A percentile compares a stretch with the other conserved stretches of the same genome.
Conservation (phyloP, 2,888 invertebrate genomes). For the Napeogenes sylphis region DNA sequence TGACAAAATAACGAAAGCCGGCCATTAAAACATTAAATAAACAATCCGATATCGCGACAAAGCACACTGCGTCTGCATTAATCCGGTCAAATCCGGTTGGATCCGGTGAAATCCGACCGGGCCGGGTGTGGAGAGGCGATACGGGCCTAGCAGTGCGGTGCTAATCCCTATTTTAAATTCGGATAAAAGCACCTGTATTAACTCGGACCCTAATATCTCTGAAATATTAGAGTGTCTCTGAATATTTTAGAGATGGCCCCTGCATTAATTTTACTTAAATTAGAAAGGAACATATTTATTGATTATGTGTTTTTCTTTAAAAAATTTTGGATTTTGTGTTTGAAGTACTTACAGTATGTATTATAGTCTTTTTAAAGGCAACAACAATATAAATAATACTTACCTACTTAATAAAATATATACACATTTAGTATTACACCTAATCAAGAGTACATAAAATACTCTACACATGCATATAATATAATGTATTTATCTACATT, state of each 20-base stretch:
- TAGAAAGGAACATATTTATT: conserved; percentile 1
- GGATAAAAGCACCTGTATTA: conserved; percentile 68
- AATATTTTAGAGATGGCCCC: conserved; percentile 2
- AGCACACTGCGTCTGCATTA: conserved; percentile 47
- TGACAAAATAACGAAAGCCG: conserved; percentile 44
- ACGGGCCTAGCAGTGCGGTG: conserved; percentile 58
- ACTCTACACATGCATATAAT: background rate
- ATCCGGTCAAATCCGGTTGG: conserved; percentile 57
- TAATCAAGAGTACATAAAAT: background rate
- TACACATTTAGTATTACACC: too few relatives aligned
- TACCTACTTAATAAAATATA: too few relatives aligned
- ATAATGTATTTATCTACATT: conserved; percentile 56
- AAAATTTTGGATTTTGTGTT: too few relatives aligned
- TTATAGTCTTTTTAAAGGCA: too few relatives aligned
- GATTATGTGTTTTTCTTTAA: conserved; percentile 16
- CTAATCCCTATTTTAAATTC: conserved; percentile 75
- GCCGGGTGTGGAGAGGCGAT: conserved; percentile 49
- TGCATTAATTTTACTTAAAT: too few relatives aligned
- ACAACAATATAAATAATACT: too few relatives aligned
- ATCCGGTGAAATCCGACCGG: conserved; percentile 55
- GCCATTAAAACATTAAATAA: conserved; percentile 65
- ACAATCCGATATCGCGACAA: conserved; percentile 68
- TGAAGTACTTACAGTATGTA: too few relatives aligned
- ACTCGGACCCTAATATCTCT: conserved; percentile 36
- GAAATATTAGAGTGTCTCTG: conserved; percentile 18